Conservation (phyloP, 2,113 vertebrate genomes). For the Ammodytes marinus region DNA sequence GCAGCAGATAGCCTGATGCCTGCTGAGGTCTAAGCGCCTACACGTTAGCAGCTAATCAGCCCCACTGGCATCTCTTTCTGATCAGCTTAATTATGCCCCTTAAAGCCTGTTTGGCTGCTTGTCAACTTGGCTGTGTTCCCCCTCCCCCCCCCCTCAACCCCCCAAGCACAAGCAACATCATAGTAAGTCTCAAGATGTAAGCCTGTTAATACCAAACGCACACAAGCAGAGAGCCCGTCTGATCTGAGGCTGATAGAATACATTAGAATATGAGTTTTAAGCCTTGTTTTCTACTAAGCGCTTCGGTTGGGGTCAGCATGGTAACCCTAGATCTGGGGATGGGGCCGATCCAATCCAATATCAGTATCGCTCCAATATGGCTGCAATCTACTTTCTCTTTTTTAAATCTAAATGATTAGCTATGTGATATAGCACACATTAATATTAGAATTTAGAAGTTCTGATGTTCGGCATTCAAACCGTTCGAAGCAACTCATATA, state of each 20-base stretch:
- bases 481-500: too few relatives aligned
- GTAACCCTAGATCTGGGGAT: too few relatives aligned
- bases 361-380: too few relatives aligned
- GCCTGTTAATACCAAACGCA: constrained; percentile 46
- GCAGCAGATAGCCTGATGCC: constrained; percentile 5
- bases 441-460: too few relatives aligned
- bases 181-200: constrained; percentile 26
- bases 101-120: constrained; percentile 43
- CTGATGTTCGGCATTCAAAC: too few relatives aligned
- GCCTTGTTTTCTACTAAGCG: too few relatives aligned
- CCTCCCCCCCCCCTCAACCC: too few relatives aligned
- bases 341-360: too few relatives aligned
- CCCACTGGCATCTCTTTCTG: constrained; percentile 36
- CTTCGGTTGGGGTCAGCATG: too few relatives aligned
- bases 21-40: constrained; percentile 9
- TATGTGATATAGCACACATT: too few relatives aligned
- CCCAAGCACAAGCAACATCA: constrained; percentile 5
- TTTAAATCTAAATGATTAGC: too few relatives aligned
- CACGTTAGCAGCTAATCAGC: constrained; percentile 43
- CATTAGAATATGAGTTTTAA: background rate
- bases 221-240: constrained; percentile 14
- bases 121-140: constrained; percentile 32
- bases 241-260: constrained; percentile 14
- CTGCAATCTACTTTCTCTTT: too few relatives aligned
- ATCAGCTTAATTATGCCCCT: constrained; percentile 45